phyloP scores from a whole-genome alignment of 2,888 invertebrate species.

The Rhagonycha lutea region DNA sequence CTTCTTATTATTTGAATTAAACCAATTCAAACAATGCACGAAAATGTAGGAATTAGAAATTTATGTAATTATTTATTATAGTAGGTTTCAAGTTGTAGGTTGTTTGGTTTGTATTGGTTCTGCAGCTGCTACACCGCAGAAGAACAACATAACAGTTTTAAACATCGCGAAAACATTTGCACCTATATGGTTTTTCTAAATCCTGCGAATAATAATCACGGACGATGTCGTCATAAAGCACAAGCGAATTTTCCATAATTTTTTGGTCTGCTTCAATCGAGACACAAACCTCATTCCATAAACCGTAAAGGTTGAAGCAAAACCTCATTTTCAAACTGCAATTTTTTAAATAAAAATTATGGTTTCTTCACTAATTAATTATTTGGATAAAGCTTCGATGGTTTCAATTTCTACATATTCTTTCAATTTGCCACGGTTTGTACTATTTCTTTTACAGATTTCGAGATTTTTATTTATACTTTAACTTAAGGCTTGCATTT shows the following conservation, averaged over 20 bases:
- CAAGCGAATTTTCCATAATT: neutral
- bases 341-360: too few species aligned
- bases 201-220: neutral
- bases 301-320: neutral
- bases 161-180: neutral
- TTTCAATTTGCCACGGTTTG: neutral
- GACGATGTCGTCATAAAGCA: neutral
- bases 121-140: neutral
- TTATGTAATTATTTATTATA: neutral
- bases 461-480: neutral
- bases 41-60: neutral
- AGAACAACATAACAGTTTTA: neutral
- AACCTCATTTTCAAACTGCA: neutral
- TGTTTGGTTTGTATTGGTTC: neutral
- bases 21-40: neutral
- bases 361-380: too few species aligned
- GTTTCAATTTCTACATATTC: neutral
- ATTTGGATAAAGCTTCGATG: too few species aligned
- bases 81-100: neutral
- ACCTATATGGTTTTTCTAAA: neutral
- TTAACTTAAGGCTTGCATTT: neutral
- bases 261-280: neutral
- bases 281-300: neutral
- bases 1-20: neutral
- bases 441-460: neutral